A percentile compares a stretch with the other conserved stretches of the same genome.
These are phyloP conservation scores for Coregonus ussuriensis DNA, from an alignment of 2,797 vertebrate genomes.

Conservation along the genomic window DNA sequence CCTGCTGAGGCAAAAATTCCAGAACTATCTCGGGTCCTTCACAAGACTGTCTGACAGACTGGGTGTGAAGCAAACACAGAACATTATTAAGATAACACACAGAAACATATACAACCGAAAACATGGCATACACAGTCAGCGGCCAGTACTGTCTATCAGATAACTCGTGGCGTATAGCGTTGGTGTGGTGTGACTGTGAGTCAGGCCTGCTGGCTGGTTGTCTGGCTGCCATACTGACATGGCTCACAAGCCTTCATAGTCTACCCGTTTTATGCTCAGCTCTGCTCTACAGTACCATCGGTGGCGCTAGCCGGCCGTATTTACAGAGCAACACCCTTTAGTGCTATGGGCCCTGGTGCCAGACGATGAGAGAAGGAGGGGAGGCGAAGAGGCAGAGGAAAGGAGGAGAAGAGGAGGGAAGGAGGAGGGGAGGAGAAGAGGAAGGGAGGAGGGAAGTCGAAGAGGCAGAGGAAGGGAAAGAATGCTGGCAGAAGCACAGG, in stretches of 20 bases:
- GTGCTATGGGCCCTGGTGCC: constrained; percentile 62
- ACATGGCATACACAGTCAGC: too few relatives aligned
- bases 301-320: constrained; percentile 50
- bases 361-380: constrained; percentile 46
- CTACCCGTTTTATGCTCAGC: background rate
- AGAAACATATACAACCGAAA: too few relatives aligned
- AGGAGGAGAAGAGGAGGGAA: background rate
- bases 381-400: constrained; percentile 18
- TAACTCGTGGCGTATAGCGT: background rate
- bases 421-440: background rate
- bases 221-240: constrained; percentile 51
- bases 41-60: background rate
- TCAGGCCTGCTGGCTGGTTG: constrained; percentile 1
- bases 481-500: too few relatives aligned
- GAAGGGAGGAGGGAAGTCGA: background rate
- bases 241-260: constrained; percentile 45
- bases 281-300: constrained; percentile 44
- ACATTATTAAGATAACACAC: too few relatives aligned
- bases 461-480: constrained; percentile 20
- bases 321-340: constrained; percentile 53
- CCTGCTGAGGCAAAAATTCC: constrained; percentile 18
- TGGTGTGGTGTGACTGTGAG: constrained; percentile 2
- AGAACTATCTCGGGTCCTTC: constrained; percentile 12
- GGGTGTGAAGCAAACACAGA: too few relatives aligned
- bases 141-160: background rate